Evolutionary conservation across 2,113 vertebrate species (phyloP).

Genomic region (Spilogale gracilis): DNA sequence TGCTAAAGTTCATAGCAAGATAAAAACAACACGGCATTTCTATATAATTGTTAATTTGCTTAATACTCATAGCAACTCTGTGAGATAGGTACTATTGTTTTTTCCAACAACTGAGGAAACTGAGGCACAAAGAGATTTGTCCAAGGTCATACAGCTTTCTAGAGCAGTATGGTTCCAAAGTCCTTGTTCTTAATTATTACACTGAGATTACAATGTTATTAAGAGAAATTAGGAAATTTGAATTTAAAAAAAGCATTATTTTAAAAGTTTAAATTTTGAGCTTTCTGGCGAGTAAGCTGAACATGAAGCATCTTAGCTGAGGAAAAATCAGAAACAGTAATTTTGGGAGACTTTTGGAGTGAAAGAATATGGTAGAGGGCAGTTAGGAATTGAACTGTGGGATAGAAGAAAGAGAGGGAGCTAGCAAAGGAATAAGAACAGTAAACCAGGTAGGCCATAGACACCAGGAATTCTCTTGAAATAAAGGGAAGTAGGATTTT

Average conservation of each 20-base stretch:
- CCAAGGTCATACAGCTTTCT: not conserved
- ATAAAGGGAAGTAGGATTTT: not conserved
- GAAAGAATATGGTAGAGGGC: not conserved
- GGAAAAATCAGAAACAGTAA: conserved; percentile 19
- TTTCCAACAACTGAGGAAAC: not conserved
- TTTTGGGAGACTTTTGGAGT: conserved; percentile 23
- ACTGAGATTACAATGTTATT: conserved; percentile 5
- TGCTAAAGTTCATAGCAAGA: conserved; percentile 21
- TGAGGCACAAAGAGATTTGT: not conserved
- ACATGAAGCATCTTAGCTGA: not conserved
- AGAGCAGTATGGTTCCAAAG: not conserved
- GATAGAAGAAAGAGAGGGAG: not conserved
- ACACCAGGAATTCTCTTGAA: not conserved
- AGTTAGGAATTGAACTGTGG: not conserved
- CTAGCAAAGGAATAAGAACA: conserved; percentile 33
- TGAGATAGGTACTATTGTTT: not conserved
- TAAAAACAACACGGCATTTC: not conserved
- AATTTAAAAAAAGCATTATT: not conserved
- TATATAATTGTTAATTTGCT: not conserved
- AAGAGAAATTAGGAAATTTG: not conserved
- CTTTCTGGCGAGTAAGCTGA: not conserved
- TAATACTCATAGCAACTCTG: not conserved
- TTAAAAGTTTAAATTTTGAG: conserved; percentile 35
- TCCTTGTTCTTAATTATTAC: not conserved
- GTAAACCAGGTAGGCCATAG: not conserved